Base-by-base conservation (phyloP, 2,113 vertebrate species). In the Passer montanus region DNA sequence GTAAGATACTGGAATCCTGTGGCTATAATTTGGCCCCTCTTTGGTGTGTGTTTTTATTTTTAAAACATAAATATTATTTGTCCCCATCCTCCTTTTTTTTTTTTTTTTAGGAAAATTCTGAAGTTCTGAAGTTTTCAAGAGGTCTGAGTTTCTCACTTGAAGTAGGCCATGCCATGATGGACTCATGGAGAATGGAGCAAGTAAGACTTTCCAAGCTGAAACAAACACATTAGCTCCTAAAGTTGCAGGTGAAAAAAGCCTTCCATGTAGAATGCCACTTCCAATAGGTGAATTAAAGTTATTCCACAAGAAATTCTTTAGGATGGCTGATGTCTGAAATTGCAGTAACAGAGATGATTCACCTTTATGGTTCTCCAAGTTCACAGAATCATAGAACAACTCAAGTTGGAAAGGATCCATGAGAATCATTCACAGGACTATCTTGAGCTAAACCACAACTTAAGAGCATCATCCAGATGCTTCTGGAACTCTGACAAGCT, bases 71-170 rank as follows among this genome's bases (percentile, higher is more conserved):
- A 49, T 41, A 78, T 33, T 33, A 30, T 26, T n/a, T 10, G 28
- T 43, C 1, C 1, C 3, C 6, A 2, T 7, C 1, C 1, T 1
- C 41, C 41, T 41, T 41, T 41, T 41, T 41, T 41, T 13, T 41
- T 27, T 39, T 18, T n/a, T 68, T 64, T 81, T n/a, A 2, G 26
- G 47, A 64, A 19, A 58, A 75, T 76, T 79, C 56, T 33, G 28
- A 80, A 49, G 18, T 70, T 81, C 39, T 19, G 13, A 84, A 33
- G 15, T 30, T 47, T 78, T 87, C 66, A 24, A 73, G 37, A 56
- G 31, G 47, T 77, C 9, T 20, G 33, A 66, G 11, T 35, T 86
- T 88, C 30, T 84, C n/a, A 47, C 26, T 53, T 41, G 15, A 83
- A 44, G 41, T 4, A 46, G 41, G 8, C 27, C 80, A 53, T 15